Conservation (phyloP, 2,797 vertebrate genomes). For the Sciurus vulgaris region DNA sequence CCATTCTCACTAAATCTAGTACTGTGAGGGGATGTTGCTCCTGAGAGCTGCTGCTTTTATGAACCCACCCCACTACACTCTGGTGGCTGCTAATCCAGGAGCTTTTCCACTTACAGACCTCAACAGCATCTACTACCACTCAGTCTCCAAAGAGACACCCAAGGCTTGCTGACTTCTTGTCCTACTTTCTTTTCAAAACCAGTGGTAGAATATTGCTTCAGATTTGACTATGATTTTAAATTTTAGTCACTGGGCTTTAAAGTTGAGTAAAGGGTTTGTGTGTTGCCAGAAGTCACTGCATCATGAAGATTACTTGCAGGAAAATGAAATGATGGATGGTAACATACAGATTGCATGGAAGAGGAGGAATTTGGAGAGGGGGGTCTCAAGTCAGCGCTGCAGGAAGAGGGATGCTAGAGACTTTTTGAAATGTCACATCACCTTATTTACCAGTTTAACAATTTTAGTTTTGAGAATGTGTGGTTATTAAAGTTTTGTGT, state of each 20-base stretch:
- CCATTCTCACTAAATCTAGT: background rate
- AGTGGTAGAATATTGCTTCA: background rate
- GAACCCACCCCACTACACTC: accelerated
- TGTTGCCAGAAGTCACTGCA: background rate
- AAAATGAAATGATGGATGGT: background rate
- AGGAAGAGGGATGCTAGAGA: background rate
- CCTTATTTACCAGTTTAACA: background rate
- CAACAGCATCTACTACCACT: background rate
- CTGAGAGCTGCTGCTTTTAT: background rate
- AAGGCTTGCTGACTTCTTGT: background rate
- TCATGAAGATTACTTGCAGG: background rate
- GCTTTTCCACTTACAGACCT: background rate
- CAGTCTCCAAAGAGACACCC: background rate
- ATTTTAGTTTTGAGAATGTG: background rate
- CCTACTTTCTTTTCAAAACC: constrained; percentile 33
- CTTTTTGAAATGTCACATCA: background rate
- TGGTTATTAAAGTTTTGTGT: constrained; percentile 15
- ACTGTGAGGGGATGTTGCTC: background rate
- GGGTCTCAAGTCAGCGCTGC: background rate
- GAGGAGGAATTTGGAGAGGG: background rate
- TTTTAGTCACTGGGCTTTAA: background rate
- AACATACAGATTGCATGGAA: background rate
- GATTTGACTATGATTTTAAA: background rate
- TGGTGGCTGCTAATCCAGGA: background rate
- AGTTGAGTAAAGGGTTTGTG: background rate